phyloP scores from a whole-genome alignment of 2,888 invertebrate genomes.

The Exocentrus adspersus region DNA sequence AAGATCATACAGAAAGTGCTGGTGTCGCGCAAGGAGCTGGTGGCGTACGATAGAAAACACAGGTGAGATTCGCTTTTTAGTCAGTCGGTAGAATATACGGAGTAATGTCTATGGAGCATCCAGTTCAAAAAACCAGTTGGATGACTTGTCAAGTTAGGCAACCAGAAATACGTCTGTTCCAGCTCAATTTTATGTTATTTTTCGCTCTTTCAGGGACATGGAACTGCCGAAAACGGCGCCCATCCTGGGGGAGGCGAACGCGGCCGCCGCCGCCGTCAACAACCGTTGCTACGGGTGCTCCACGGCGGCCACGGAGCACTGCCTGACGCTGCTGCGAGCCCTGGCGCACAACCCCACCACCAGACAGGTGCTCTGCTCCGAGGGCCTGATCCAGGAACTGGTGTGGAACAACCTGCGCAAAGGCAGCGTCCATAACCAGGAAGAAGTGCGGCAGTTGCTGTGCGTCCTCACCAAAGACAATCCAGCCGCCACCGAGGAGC shows the following conservation, averaged over 20 bases:
- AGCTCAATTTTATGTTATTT: too few relatives aligned
- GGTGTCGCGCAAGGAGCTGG: slow-evolving; percentile 89
- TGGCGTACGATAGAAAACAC: slow-evolving; percentile 89
- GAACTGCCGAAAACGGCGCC: slow-evolving; percentile 60
- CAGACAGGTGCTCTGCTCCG: slow-evolving; percentile 79
- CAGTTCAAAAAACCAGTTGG: too few relatives aligned
- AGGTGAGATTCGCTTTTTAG: slow-evolving; percentile 50
- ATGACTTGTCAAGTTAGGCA: too few relatives aligned
- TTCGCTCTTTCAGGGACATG: slow-evolving; percentile 69
- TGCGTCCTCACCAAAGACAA: slow-evolving; percentile 92
- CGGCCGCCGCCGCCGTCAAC: slow-evolving; percentile 54
- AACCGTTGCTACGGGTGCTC: slow-evolving; percentile 89
- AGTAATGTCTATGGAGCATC: background rate
- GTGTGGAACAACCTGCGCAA: slow-evolving; percentile 90
- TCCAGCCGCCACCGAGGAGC: slow-evolving; percentile 80
- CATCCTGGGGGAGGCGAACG: slow-evolving; percentile 55
- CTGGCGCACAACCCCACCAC: slow-evolving; percentile 84
- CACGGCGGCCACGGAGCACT: slow-evolving; percentile 92
- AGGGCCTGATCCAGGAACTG: slow-evolving; percentile 85
- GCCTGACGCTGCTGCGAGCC: slow-evolving; percentile 88
- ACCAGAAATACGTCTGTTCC: too few relatives aligned
- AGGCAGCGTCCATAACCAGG: slow-evolving; percentile 83
- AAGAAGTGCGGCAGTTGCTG: slow-evolving; percentile 88
- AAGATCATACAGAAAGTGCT: slow-evolving; percentile 90
- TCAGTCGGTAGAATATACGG: too few relatives aligned